These are phyloP conservation scores for Neoarius graeffei DNA, from an alignment of 2,113 vertebrate genomes.

Conservation along the genomic window DNA sequence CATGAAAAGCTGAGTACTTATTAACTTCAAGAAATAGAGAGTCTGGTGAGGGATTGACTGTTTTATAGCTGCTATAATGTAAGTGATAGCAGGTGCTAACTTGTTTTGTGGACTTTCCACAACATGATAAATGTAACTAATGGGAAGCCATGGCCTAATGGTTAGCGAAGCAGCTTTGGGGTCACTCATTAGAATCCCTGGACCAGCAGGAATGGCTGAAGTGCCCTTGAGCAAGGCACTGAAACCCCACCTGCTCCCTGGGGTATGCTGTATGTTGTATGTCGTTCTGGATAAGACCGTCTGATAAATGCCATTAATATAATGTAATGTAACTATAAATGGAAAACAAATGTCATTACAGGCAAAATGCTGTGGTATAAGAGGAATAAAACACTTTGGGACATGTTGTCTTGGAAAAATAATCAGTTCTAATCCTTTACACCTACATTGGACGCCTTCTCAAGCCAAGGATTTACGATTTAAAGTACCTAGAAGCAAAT, in stretches of 20 bases:
- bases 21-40: background rate
- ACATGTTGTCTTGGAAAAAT: background rate
- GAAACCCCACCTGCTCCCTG: no score
- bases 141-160: no score
- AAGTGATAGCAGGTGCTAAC: background rate
- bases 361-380: background rate
- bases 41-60: background rate
- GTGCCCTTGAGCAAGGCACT: no score
- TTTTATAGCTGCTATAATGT: no score
- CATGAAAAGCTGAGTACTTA: background rate
- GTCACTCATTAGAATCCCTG: no score
- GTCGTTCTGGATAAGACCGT: no score
- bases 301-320: no score
- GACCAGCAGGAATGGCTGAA: no score
- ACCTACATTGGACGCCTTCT: background rate
- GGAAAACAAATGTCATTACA: background rate
- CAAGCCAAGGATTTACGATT: background rate
- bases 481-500: background rate
- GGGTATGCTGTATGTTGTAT: no score
- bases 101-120: background rate
- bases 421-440: background rate
- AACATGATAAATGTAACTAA: background rate
- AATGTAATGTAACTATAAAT: background rate
- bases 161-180: no score
- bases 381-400: background rate